These are phyloP conservation scores for Falco rusticolus DNA, from an alignment of 2,797 vertebrate genomes.

Conservation along the genomic window DNA sequence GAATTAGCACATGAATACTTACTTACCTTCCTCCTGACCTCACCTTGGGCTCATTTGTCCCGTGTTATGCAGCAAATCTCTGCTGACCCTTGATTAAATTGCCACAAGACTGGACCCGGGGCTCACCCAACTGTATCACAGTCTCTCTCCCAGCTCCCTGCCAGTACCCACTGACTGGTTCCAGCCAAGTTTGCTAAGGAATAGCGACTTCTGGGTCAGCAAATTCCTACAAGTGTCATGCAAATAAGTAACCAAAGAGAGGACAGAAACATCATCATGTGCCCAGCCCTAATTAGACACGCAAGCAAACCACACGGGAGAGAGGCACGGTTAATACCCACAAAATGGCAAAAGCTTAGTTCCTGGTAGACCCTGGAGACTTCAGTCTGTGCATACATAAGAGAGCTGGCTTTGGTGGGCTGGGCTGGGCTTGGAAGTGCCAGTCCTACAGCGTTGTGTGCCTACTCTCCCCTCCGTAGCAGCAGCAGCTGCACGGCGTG, in stretches of 20 bases:
- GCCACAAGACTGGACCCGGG: not conserved
- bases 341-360: not conserved
- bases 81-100: not conserved
- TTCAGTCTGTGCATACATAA: fast-evolving
- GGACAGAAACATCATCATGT: not conserved
- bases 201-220: not conserved
- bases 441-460: not conserved
- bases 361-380: not conserved
- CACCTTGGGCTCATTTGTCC: not conserved
- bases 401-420: not conserved
- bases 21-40: not conserved
- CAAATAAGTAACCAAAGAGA: not conserved
- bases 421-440: not conserved
- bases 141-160: not conserved
- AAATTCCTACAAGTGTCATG: not conserved
- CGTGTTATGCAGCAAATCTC: fast-evolving
- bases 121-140: fast-evolving
- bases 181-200: not conserved
- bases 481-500: slow-evolving; percentile 80
- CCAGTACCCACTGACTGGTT: not conserved
- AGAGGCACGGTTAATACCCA: fast-evolving
- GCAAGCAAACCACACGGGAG: not conserved
- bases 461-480: slow-evolving; percentile 65
- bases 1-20: not conserved
- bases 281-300: not conserved